Evolutionary conservation across 2,888 invertebrate species (phyloP).

Genomic region (Charanyca ferruginea): DNA sequence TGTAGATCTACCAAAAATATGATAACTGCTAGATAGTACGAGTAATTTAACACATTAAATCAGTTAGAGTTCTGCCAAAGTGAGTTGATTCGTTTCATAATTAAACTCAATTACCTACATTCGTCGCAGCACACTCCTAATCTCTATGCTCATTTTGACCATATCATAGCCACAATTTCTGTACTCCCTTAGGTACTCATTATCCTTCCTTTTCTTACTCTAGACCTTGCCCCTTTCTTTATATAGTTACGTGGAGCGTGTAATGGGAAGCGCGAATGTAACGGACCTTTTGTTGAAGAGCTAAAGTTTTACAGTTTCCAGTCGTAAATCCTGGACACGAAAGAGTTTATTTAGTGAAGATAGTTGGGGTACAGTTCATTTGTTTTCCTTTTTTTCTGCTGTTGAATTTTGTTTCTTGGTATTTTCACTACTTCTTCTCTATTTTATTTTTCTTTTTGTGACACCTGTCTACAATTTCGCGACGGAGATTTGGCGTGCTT

Average conservation of each 20-base stretch:
- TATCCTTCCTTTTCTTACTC: neutral
- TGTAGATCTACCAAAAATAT: too few relatives aligned
- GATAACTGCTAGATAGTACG: too few relatives aligned
- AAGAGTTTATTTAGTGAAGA: conserved; percentile 46
- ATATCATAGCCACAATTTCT: neutral
- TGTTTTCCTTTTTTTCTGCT: conserved; percentile 5
- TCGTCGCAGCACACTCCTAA: neutral
- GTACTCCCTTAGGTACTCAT: neutral
- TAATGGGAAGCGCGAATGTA: conserved; percentile 68
- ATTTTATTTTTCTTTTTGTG: neutral
- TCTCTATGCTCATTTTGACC: neutral
- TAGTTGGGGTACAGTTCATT: conserved; percentile 27
- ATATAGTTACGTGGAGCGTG: conserved; percentile 58
- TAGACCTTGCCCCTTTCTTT: conserved; percentile 10
- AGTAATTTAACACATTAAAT: too few relatives aligned
- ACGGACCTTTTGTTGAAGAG: conserved; percentile 62
- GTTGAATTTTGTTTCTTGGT: conserved; percentile 16
- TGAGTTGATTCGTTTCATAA: too few relatives aligned
- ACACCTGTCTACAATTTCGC: neutral
- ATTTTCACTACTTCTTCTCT: neutral
- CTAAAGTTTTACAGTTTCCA: conserved; percentile 57
- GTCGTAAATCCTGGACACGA: conserved; percentile 54
- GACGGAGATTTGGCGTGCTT: too few relatives aligned
- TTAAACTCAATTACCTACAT: neutral
- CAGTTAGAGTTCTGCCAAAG: too few relatives aligned